phyloP scores from a whole-genome alignment of 2,113 vertebrate species.

The Stigmatopora argus region DNA sequence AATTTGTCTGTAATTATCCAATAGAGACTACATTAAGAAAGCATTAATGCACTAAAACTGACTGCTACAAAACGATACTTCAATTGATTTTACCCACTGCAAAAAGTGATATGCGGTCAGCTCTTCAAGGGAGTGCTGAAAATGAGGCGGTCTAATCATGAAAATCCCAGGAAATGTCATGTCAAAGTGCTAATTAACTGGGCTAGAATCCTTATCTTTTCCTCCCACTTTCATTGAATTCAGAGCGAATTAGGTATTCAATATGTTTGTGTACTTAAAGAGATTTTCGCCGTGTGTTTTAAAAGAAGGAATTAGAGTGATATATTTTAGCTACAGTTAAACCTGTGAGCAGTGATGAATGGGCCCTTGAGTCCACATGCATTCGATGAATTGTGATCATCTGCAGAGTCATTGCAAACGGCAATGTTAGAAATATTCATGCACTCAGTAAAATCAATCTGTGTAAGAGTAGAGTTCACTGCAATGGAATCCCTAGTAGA shows the following conservation, averaged over 20 bases:
- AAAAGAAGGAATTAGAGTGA: background rate
- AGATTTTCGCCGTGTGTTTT: background rate
- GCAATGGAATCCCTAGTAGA: too few relatives aligned
- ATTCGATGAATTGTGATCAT: too few relatives aligned
- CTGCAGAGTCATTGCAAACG: too few relatives aligned
- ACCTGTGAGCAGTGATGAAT: too few relatives aligned
- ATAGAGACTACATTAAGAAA: background rate
- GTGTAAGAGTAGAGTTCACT: too few relatives aligned
- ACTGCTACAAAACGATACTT: background rate
- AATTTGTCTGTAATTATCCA: background rate
- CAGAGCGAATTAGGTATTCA: background rate
- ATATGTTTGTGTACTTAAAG: background rate
- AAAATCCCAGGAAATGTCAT: slow-evolving; percentile 16
- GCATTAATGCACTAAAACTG: background rate
- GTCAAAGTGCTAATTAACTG: slow-evolving; percentile 7
- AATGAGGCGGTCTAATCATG: slow-evolving; percentile 13
- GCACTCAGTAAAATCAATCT: too few relatives aligned
- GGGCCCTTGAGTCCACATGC: too few relatives aligned
- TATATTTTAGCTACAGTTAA: too few relatives aligned
- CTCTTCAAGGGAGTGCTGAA: background rate
- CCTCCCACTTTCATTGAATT: background rate
- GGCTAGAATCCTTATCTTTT: slow-evolving; percentile 1
- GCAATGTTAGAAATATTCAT: too few relatives aligned
- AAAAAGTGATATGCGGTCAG: slow-evolving; percentile 4
- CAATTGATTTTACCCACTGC: slow-evolving; percentile 9